Evolutionary conservation across 2,113 vertebrate species (phyloP).

Genomic region (Dasyornis broadbenti): DNA sequence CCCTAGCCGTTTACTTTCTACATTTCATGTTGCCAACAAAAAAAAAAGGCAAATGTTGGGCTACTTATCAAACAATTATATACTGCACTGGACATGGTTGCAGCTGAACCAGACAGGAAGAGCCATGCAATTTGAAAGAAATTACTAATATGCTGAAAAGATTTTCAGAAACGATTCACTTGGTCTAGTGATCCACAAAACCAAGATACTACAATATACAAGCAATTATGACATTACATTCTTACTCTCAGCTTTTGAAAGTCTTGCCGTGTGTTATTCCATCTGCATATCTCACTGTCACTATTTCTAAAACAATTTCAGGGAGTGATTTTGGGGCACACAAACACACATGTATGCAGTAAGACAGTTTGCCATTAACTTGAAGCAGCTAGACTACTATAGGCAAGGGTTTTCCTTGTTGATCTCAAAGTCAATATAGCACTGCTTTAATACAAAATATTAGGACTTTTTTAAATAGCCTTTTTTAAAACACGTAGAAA

Average conservation of each 20-base stretch:
- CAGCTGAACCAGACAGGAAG: neutral
- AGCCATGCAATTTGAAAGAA: neutral
- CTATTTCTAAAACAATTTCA: neutral
- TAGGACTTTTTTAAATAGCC: neutral
- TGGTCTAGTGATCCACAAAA: neutral
- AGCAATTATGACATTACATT: neutral
- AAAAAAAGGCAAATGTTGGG: neutral
- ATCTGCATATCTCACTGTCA: neutral
- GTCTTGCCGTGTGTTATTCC: neutral
- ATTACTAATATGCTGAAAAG: neutral
- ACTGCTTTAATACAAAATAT: neutral
- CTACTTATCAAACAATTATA: neutral
- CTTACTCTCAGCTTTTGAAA: neutral
- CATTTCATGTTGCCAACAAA: neutral
- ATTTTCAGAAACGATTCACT: neutral
- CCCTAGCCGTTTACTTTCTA: neutral
- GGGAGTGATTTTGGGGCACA: neutral
- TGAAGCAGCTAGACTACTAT: neutral
- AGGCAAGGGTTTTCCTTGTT: neutral
- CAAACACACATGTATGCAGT: rapidly evolving
- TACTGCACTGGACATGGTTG: neutral
- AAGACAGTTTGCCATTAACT: neutral
- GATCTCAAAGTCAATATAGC: neutral
- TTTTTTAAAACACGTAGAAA: neutral
- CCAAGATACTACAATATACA: neutral